A percentile compares a stretch with the other conserved stretches of the same genome.
Evolutionary conservation across 2,797 vertebrate species (phyloP).

Genomic region (Forpus xanthops): DNA sequence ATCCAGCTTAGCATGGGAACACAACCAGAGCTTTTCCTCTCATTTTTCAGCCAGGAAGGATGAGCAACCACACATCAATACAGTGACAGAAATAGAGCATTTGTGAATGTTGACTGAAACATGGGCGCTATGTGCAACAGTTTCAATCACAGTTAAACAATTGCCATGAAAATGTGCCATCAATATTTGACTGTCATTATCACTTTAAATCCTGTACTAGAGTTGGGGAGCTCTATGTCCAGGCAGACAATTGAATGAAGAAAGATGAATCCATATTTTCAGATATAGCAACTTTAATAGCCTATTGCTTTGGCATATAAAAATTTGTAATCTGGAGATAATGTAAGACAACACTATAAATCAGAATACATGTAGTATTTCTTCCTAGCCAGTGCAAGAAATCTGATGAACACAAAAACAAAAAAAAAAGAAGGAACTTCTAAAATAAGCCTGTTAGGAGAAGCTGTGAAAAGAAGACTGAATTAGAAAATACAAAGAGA

Average conservation of each 20-base stretch:
- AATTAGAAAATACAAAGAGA: not conserved
- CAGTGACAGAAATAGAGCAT: slow-evolving; percentile 24
- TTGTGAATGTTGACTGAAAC: slow-evolving; percentile 40
- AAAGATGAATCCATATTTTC: not conserved
- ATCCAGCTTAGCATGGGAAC: not conserved
- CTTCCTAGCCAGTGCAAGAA: not conserved
- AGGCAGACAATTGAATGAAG: not conserved
- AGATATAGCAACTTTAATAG: not conserved
- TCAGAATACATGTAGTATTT: not conserved
- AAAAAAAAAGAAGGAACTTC: not conserved
- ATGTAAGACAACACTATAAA: not conserved
- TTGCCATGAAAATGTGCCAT: slow-evolving; percentile 7
- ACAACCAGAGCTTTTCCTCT: not conserved
- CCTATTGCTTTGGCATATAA: not conserved
- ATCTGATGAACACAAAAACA: not conserved
- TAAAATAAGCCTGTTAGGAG: not conserved
- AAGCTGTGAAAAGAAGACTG: not conserved
- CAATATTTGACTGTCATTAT: not conserved
- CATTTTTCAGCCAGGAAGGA: slow-evolving; percentile 31
- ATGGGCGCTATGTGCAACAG: not conserved
- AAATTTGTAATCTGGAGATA: not conserved
- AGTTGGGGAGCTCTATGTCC: not conserved
- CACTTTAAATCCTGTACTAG: not conserved
- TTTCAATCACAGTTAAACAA: slow-evolving; percentile 20
- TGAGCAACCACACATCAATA: slow-evolving; percentile 10